These are phyloP conservation scores for Melanitta fusca DNA, from an alignment of 2,797 vertebrate species.

Conservation along the genomic window DNA sequence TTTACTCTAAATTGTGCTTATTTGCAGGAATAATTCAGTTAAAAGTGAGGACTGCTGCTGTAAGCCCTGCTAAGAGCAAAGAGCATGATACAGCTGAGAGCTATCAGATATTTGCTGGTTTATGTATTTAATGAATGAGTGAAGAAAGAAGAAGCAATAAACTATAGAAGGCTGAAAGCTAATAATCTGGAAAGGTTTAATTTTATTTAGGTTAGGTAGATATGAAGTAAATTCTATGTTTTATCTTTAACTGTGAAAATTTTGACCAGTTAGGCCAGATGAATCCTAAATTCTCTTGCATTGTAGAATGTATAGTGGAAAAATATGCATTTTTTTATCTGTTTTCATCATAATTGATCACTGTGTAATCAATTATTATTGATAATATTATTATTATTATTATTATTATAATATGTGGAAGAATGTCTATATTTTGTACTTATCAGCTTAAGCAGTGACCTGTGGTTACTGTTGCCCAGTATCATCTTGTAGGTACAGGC, in stretches of 20 bases:
- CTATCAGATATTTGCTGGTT: not conserved
- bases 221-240: not conserved
- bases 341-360: not conserved
- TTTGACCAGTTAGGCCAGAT: not conserved
- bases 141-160: not conserved
- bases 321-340: not conserved
- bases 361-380: not conserved
- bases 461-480: not conserved
- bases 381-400: too few relatives aligned
- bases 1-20: not conserved
- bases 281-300: not conserved
- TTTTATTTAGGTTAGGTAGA: not conserved
- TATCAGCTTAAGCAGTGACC: not conserved
- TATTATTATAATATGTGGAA: not conserved
- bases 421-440: not conserved
- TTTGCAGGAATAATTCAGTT: not conserved
- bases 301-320: not conserved
- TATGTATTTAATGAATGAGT: not conserved
- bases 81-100: not conserved
- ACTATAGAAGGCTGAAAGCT: not conserved
- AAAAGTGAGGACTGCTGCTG: not conserved
- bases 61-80: not conserved
- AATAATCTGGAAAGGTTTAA: not conserved
- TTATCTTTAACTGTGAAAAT: not conserved
- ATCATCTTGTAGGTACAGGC: not conserved